These are phyloP conservation scores for Spea bombifrons DNA, from an alignment of 2,113 vertebrate genomes.

Conservation along the genomic window DNA sequence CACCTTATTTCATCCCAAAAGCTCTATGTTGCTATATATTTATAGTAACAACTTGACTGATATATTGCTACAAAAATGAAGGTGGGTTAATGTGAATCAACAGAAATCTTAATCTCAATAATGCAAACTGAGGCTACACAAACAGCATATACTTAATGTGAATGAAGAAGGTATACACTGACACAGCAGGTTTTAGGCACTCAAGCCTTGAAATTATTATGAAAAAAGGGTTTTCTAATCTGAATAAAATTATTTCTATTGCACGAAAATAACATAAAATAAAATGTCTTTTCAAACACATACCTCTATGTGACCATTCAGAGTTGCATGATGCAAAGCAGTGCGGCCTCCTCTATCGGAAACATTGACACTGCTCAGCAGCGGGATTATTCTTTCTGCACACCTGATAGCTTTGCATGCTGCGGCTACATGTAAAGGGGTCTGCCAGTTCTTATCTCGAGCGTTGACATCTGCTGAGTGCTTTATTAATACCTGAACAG, in stretches of 20 bases:
- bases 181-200: too few relatives aligned
- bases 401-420: constrained; percentile 90
- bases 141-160: too few relatives aligned
- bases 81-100: too few relatives aligned
- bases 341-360: constrained; percentile 90
- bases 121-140: too few relatives aligned
- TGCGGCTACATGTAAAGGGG: constrained; percentile 86
- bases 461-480: constrained; percentile 95
- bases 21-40: too few relatives aligned
- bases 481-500: constrained; percentile 87
- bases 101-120: too few relatives aligned
- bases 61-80: too few relatives aligned
- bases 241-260: background rate
- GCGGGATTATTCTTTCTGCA: constrained; percentile 85
- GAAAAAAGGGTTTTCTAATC: background rate
- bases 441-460: constrained; percentile 98
- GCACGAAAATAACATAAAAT: background rate
- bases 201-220: too few relatives aligned
- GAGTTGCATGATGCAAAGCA: constrained; percentile 90
- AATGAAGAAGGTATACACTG: too few relatives aligned
- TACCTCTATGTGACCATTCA: constrained; percentile 93
- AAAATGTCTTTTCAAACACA: background rate
- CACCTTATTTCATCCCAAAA: too few relatives aligned
- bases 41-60: too few relatives aligned
- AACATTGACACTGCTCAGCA: constrained; percentile 92